phyloP scores from a whole-genome alignment of 2,113 vertebrate genomes.

The Mohoua ochrocephala region DNA sequence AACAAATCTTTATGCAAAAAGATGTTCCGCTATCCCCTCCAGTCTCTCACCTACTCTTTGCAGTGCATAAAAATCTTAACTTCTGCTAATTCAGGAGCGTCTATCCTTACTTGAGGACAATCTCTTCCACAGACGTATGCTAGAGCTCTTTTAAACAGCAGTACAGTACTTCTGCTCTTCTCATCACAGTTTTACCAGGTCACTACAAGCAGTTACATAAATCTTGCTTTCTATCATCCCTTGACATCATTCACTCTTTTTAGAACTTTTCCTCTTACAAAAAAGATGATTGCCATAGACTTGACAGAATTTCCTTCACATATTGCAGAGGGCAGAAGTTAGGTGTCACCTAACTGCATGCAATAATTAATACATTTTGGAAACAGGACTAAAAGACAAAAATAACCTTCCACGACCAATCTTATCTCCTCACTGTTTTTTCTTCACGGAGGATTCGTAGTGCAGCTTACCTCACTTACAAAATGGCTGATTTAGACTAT shows the following conservation, averaged over 20 bases:
- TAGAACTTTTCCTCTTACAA: not conserved
- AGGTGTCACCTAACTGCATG: not conserved
- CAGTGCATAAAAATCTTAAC: constrained; percentile 6
- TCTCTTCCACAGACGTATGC: not conserved
- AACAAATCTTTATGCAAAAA: constrained; percentile 10
- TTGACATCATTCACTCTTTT: not conserved
- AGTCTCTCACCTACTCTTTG: constrained; percentile 50
- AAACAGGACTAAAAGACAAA: not conserved
- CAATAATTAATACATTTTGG: not conserved
- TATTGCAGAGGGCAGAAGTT: not conserved
- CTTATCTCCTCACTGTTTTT: not conserved
- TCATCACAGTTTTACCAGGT: not conserved
- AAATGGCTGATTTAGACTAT: not conserved
- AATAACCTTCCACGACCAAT: not conserved
- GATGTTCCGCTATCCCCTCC: not conserved
- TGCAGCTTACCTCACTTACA: not conserved
- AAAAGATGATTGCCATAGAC: not conserved
- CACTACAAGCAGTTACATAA: not conserved
- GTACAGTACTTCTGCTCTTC: not conserved
- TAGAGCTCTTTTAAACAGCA: not conserved
- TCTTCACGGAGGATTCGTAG: not conserved
- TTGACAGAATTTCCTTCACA: not conserved
- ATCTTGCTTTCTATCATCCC: not conserved
- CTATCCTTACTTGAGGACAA: not conserved
- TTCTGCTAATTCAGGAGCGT: constrained; percentile 14